phyloP scores from a whole-genome alignment of 92 coral and sea anemone genomes.

The Meandrina meandrites region DNA sequence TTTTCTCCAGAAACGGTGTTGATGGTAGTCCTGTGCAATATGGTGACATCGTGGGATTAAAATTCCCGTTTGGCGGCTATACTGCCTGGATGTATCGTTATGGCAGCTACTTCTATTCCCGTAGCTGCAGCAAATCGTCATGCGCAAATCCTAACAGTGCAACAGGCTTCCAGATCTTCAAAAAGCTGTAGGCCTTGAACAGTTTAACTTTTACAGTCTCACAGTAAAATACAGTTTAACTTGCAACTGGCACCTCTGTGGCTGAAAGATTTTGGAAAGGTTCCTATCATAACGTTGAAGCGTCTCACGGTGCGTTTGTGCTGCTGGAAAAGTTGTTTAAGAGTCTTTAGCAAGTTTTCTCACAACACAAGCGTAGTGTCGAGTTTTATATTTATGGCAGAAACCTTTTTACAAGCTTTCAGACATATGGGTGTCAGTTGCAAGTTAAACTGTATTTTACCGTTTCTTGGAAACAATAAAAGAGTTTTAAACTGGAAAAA shows the following conservation, averaged over 20 bases:
- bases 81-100: conserved; percentile 54
- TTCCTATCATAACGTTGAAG: not conserved
- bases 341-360: not conserved
- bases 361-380: not conserved
- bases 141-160: conserved; percentile 44
- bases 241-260: not conserved
- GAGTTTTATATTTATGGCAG: not conserved
- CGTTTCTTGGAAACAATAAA: conserved; percentile 1
- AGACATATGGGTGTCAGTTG: not conserved
- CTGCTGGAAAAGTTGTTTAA: not conserved
- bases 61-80: conserved; percentile 45
- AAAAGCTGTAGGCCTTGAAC: conserved; percentile 42
- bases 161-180: conserved; percentile 70
- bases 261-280: not conserved
- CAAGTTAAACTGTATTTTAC: conserved; percentile 12
- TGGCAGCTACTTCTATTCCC: conserved; percentile 47
- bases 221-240: conserved; percentile 10
- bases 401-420: not conserved
- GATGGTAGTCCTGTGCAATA: conserved; percentile 72
- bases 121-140: conserved; percentile 46
- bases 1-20: conserved; percentile 53
- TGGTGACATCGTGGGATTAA: conserved; percentile 67
- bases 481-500: not conserved
- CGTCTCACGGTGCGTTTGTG: not conserved
- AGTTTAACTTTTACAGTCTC: not conserved